phyloP scores from a whole-genome alignment of 1,140 invertebrate species.

The Gonioctena quinquepunctata region DNA sequence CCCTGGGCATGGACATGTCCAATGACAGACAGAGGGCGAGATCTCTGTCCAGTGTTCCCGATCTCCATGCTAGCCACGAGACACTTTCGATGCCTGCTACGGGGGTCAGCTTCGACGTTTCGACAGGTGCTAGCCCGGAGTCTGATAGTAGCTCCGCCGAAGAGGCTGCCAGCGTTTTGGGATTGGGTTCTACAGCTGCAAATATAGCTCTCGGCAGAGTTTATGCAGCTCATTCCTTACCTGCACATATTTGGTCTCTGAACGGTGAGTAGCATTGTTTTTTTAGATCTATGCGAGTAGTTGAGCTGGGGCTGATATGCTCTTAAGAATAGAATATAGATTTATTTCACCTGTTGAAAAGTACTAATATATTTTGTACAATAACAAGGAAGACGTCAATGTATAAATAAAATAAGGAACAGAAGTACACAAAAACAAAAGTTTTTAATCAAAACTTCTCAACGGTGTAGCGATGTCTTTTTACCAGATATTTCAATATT shows the following conservation, averaged over 20 bases:
- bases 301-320: no score
- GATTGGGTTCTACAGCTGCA: slow-evolving; percentile 58
- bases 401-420: no score
- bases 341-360: no score
- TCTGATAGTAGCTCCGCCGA: slow-evolving; percentile 63
- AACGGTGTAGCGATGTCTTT: no score
- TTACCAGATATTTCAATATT: no score
- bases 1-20: slow-evolving; percentile 70
- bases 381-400: no score
- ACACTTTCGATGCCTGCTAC: slow-evolving; percentile 60
- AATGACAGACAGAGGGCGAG: slow-evolving; percentile 75
- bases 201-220: slow-evolving; percentile 72
- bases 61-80: slow-evolving; percentile 67
- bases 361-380: no score
- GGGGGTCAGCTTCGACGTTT: slow-evolving; percentile 63
- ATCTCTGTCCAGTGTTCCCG: slow-evolving; percentile 81
- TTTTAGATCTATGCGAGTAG: no score
- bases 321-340: no score
- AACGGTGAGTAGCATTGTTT: slow-evolving; percentile 86
- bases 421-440: no score
- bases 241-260: slow-evolving; percentile 88
- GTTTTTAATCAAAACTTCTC: no score
- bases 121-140: slow-evolving; percentile 62
- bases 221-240: slow-evolving; percentile 85
- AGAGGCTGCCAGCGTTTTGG: slow-evolving; percentile 58